A percentile compares a stretch with the other conserved stretches of the same genome.
Evolutionary conservation across 2,797 vertebrate genomes (phyloP).

Genomic region (Trachurus trachurus): DNA sequence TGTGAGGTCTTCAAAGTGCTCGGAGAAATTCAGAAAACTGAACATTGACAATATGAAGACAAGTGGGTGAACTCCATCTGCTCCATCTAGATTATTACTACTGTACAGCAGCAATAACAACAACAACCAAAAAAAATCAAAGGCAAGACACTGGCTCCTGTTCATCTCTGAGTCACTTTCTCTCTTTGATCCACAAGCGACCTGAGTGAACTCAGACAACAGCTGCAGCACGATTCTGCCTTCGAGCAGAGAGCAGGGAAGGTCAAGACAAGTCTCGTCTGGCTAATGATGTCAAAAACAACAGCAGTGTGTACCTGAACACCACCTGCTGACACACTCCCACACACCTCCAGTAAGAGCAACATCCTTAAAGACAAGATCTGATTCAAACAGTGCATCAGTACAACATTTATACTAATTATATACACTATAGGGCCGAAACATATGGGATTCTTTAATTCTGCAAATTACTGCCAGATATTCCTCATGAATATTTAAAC

Average conservation of each 20-base stretch:
- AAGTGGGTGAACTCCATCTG: neutral
- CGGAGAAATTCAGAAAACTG: neutral
- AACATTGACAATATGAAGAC: too few relatives aligned
- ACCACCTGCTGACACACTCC: neutral
- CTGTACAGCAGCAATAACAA: too few relatives aligned
- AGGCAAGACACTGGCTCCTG: too few relatives aligned
- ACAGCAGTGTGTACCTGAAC: conserved; percentile 5
- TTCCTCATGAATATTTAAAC: too few relatives aligned
- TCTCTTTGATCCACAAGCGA: conserved; percentile 17
- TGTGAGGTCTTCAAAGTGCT: neutral
- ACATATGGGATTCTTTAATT: too few relatives aligned
- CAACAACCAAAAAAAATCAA: too few relatives aligned
- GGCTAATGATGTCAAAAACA: conserved; percentile 45
- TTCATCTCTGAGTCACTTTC: neutral
- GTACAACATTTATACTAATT: too few relatives aligned
- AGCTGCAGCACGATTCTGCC: conserved; percentile 43
- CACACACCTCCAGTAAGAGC: neutral
- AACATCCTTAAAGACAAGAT: neutral
- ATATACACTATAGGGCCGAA: too few relatives aligned
- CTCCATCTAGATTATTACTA: neutral
- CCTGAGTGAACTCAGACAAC: conserved; percentile 18
- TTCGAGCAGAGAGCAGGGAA: conserved; percentile 21
- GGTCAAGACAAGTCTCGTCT: conserved; percentile 26
- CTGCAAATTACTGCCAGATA: too few relatives aligned
- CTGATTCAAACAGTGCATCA: neutral